These are phyloP conservation scores for Anorthoa munda DNA, from an alignment of 2,888 invertebrate genomes.

Conservation along the genomic window DNA sequence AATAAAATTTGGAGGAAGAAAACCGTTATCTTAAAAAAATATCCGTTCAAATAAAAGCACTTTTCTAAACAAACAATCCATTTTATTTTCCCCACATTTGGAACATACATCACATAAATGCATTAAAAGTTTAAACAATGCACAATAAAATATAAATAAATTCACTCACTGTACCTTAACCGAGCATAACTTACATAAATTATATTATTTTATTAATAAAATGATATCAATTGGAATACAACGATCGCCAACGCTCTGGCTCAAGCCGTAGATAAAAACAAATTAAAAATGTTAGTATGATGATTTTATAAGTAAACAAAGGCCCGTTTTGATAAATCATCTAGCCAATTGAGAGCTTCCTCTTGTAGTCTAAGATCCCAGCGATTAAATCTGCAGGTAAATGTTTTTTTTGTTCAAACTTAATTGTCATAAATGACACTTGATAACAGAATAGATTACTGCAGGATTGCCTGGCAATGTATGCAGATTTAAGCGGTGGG, in stretches of 20 bases:
- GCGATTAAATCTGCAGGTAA: no score
- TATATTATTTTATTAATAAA: constrained; percentile 12
- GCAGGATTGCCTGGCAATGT: no score
- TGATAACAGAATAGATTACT: no score
- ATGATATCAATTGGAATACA: constrained; percentile 37
- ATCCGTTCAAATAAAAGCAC: constrained; percentile 49
- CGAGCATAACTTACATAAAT: constrained; percentile 40
- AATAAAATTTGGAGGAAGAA: no score
- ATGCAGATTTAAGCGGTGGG: no score
- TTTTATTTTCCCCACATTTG: constrained; percentile 74
- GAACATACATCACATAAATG: constrained; percentile 74
- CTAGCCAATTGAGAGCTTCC: not conserved
- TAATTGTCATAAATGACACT: no score
- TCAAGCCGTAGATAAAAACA: not conserved
- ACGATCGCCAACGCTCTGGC: not conserved
- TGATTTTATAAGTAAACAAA: not conserved
- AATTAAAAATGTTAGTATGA: no score
- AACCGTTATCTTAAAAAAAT: no score
- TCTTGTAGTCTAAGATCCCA: not conserved
- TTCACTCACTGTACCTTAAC: constrained; percentile 62
- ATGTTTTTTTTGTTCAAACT: no score
- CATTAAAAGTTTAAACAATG: constrained; percentile 69
- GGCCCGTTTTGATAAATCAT: not conserved
- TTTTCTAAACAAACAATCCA: constrained; percentile 71
- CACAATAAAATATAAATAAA: constrained; percentile 72